phyloP scores from a whole-genome alignment of 1,140 invertebrate genomes.

The Rhizoglyphus robini region DNA sequence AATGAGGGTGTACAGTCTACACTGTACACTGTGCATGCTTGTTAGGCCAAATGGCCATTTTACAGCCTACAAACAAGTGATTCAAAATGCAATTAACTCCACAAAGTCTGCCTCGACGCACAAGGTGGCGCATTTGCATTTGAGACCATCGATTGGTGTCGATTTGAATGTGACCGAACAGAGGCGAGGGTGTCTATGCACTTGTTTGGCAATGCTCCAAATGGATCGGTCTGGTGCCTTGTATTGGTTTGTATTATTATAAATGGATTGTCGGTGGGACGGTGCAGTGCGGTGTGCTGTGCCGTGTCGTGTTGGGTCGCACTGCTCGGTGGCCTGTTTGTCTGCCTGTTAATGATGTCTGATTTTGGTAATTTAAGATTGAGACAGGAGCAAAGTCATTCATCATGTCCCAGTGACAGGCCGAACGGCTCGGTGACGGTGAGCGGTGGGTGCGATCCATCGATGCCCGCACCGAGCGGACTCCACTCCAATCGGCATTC shows the following conservation, averaged over 20 bases:
- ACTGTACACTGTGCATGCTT: too few species aligned
- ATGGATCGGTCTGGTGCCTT: slow-evolving; percentile 1
- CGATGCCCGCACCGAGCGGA: too few species aligned
- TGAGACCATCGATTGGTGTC: too few species aligned
- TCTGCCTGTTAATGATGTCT: slow-evolving; percentile 12
- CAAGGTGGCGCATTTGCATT: too few species aligned
- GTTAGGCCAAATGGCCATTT: too few species aligned
- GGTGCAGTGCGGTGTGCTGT: neutral
- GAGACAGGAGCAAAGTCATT: slow-evolving; percentile 14
- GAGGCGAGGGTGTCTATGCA: neutral
- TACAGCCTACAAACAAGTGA: too few species aligned
- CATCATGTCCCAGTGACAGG: slow-evolving; percentile 7
- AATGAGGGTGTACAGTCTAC: too few species aligned
- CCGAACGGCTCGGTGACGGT: neutral
- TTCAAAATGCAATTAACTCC: too few species aligned
- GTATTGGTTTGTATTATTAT: slow-evolving; percentile 11
- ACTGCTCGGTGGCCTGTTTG: neutral
- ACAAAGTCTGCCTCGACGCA: too few species aligned
- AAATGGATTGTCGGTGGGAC: neutral
- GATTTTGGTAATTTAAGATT: slow-evolving; percentile 15
- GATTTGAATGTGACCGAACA: slow-evolving; percentile 1
- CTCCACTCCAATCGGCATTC: neutral
- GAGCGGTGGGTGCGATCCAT: too few species aligned
- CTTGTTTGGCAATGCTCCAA: neutral
- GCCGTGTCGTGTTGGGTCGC: neutral